Base-by-base conservation (phyloP, 2,113 vertebrate species). In the Hypomesus transpacificus region DNA sequence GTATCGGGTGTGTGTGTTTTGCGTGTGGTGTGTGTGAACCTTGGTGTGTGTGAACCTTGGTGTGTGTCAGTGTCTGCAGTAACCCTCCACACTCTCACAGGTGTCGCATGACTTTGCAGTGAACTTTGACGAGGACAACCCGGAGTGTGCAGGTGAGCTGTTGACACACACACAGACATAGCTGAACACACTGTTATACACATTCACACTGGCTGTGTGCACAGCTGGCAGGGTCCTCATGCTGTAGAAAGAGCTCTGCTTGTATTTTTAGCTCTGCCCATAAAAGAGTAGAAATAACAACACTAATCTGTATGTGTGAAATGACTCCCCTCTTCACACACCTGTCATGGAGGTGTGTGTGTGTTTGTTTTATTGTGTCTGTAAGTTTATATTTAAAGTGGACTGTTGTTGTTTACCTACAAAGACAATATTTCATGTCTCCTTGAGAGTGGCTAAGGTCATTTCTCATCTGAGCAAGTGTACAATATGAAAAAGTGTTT, bases 81-180 rank as follows among this genome's bases (percentile, higher is more conserved):
- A 22, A 16, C 13, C 31, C 14, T 58, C 28, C 28, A 28, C 60
- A 58, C 34, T 3, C 50, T 16, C 89, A 53, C 86, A 99, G 97
- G 97, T 99, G 69, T 98, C 97, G 50, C 97, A 99, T 66, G 97
- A 99, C 91, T 99, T 99, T 75, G 96, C 97, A 56, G 96, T 99
- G 88, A 99, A 98, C 92, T 98, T 98, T 87, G 98, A 99, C 72
- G 96, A 98, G 89, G 97, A 99, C 86, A 99, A 98, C 75, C 96
- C 97, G 3, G 97, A 99, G 89, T 99, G 97, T 89, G 96, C 91
- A 39, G 92, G 92, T 93, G 80, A 91, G 89, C 22, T 16, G 14
- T 21, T 16, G 16, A 54, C 51, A 54, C 51, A 54, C 50, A 53
- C 66, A 53, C 66, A n/a, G n/a, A 53, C 51, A 53, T 20, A 39